Evolutionary conservation across 2,888 invertebrate genomes (phyloP).

Genomic region (Agriotes lineatus): DNA sequence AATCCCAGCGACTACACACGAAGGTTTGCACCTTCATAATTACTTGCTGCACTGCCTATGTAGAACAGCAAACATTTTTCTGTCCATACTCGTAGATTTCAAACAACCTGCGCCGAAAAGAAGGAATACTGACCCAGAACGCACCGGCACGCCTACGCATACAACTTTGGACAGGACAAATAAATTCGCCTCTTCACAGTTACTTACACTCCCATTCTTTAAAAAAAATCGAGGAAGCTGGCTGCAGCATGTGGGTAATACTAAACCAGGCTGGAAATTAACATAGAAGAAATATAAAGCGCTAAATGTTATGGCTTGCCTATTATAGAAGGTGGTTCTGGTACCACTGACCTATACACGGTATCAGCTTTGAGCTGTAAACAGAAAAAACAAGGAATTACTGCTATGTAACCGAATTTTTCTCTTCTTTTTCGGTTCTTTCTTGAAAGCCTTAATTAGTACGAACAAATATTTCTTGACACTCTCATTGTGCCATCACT

Average conservation of each 20-base stretch:
- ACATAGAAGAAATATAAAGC: not conserved
- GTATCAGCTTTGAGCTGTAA: too few relatives aligned
- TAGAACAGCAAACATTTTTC: too few relatives aligned
- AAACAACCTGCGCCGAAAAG: not conserved
- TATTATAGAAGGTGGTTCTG: conserved; percentile 16
- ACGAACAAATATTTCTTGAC: too few relatives aligned
- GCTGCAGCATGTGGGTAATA: not conserved
- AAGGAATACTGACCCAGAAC: conserved; percentile 13
- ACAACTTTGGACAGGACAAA: not conserved
- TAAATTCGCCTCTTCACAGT: conserved; percentile 16
- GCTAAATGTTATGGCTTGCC: not conserved
- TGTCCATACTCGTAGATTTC: too few relatives aligned
- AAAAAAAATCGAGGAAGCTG: not conserved
- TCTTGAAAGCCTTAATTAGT: too few relatives aligned
- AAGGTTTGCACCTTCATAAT: too few relatives aligned
- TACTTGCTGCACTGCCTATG: too few relatives aligned
- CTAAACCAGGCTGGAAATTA: not conserved
- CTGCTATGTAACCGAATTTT: too few relatives aligned
- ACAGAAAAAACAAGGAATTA: too few relatives aligned
- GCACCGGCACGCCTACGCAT: not conserved
- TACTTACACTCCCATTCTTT: conserved; percentile 8
- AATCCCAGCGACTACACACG: too few relatives aligned
- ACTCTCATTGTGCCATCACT: too few relatives aligned
- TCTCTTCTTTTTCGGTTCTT: too few relatives aligned
- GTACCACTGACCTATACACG: conserved; percentile 2